These are phyloP conservation scores for Zaprionus ghesquierei DNA, from an alignment of 1,140 invertebrate genomes.

Conservation along the genomic window DNA sequence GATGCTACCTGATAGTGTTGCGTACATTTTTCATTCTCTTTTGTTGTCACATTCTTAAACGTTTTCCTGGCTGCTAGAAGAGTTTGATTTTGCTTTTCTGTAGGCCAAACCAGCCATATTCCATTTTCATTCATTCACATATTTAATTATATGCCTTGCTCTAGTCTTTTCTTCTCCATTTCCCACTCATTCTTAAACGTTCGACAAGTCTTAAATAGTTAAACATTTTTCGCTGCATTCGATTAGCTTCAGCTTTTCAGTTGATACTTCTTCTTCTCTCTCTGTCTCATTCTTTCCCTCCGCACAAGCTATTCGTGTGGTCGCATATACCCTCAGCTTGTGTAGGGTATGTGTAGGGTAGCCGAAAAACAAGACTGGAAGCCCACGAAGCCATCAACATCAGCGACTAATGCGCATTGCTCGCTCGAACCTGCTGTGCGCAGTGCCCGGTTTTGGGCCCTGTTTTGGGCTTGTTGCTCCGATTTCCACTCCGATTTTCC, in stretches of 20 bases:
- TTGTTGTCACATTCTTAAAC: not conserved
- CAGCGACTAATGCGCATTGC: constrained; percentile 67
- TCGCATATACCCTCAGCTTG: not conserved
- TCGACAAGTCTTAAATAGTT: not conserved
- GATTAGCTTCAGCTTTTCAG: not conserved
- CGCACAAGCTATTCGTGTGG: no score
- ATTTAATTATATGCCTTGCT: not conserved
- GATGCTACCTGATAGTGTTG: not conserved
- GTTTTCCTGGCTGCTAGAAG: not conserved
- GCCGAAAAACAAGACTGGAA: constrained; percentile 65
- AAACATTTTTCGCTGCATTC: no score
- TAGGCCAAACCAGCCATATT: no score
- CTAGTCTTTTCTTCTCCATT: not conserved
- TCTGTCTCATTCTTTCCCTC: not conserved
- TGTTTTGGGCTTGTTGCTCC: constrained; percentile 3
- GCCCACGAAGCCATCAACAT: constrained; percentile 69
- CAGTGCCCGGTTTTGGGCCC: not conserved
- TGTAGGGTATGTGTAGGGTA: constrained; percentile 4
- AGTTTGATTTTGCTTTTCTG: no score
- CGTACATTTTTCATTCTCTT: not conserved
- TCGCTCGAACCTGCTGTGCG: constrained; percentile 11
- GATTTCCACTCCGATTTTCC: constrained; percentile 73
- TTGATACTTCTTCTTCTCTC: not conserved
- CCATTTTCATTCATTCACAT: no score
- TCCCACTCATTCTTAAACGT: not conserved